Conservation (phyloP, 2,797 vertebrate species). For the Pangasius djambal region DNA sequence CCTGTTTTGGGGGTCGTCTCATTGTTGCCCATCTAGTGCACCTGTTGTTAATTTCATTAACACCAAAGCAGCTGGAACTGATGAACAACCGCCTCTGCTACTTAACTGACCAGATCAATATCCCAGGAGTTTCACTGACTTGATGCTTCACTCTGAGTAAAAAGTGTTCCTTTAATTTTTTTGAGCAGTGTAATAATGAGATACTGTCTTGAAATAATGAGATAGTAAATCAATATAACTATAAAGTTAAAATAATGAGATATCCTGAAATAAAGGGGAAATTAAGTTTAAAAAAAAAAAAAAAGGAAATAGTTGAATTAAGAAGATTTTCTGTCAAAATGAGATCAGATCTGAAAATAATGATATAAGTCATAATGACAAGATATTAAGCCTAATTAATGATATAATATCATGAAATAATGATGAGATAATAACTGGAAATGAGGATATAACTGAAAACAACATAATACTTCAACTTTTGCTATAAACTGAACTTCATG, state of each 20-base stretch:
- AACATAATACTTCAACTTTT: not conserved
- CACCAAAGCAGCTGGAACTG: too few relatives aligned
- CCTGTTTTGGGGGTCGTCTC: too few relatives aligned
- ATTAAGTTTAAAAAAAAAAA: not conserved
- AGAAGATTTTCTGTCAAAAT: not conserved
- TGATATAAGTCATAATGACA: not conserved
- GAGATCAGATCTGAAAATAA: not conserved
- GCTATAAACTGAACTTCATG: not conserved
- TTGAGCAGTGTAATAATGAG: not conserved
- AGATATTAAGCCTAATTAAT: not conserved
- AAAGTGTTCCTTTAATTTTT: too few relatives aligned
- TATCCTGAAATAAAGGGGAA: not conserved
- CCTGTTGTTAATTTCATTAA: too few relatives aligned
- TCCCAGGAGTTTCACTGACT: too few relatives aligned
- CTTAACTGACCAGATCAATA: too few relatives aligned
- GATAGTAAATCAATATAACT: not conserved
- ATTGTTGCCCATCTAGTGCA: too few relatives aligned
- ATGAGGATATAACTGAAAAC: not conserved
- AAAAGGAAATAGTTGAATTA: not conserved
- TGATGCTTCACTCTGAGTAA: too few relatives aligned
- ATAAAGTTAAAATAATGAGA: not conserved
- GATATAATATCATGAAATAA: not conserved
- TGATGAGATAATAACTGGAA: not conserved
- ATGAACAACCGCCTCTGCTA: too few relatives aligned
- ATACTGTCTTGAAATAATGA: not conserved